A percentile compares a stretch with the other conserved stretches of the same genome.
Conservation (phyloP, 2,888 invertebrate genomes). For the Synergus itoensis region DNA sequence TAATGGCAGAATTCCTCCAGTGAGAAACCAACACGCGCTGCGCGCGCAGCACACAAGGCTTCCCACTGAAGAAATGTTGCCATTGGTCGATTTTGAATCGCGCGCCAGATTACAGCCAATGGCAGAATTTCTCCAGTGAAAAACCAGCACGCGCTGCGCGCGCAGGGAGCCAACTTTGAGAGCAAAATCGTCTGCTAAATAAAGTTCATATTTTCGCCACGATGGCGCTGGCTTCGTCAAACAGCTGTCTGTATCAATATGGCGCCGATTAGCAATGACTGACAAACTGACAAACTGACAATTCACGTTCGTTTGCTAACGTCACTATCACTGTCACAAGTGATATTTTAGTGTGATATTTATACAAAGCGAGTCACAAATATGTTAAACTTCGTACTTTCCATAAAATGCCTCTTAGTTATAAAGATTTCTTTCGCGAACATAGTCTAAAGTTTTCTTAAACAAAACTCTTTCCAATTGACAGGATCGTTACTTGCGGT, state of each 20-base stretch:
- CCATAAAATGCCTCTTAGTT: background rate
- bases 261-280: conserved; percentile 27
- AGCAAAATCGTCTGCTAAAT: conserved; percentile 28
- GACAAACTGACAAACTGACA: background rate
- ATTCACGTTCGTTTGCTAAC: background rate
- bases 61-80: too few relatives aligned
- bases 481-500: background rate
- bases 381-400: conserved; percentile 3
- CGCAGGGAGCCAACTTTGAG: too few relatives aligned
- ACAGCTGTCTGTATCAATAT: conserved; percentile 33
- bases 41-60: too few relatives aligned
- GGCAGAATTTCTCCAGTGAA: too few relatives aligned
- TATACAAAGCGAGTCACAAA: background rate
- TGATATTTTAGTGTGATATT: conserved; percentile 36
- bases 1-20: too few relatives aligned
- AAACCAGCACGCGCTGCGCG: too few relatives aligned
- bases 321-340: background rate
- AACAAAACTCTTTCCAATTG: background rate
- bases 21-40: too few relatives aligned
- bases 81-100: too few relatives aligned
- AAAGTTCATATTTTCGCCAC: background rate
- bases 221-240: background rate
- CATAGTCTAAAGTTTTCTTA: background rate
- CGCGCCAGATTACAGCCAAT: too few relatives aligned
- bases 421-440: background rate